Percentiles rank a stretch among this genome's conserved stretches.
Conservation (phyloP, 2,797 vertebrate genomes). For the Steatocranus sp. region DNA sequence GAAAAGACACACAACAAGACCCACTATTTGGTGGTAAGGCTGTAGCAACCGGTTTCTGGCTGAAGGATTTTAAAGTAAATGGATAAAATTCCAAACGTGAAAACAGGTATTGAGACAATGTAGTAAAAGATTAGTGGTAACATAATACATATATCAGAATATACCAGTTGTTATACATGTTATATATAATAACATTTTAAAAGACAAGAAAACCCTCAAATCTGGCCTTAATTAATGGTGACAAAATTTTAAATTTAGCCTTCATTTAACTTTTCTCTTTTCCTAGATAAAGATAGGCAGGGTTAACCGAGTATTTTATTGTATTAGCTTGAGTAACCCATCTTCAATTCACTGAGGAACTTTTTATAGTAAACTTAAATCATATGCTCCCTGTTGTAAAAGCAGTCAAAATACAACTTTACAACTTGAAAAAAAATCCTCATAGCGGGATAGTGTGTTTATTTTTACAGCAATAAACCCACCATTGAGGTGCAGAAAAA, state of each 20-base stretch:
- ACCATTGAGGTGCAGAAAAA: background rate
- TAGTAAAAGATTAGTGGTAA: background rate
- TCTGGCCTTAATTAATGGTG: background rate
- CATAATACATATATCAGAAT: background rate
- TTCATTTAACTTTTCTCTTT: background rate
- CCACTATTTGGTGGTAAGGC: background rate
- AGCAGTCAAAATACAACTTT: background rate
- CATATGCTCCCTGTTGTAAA: background rate
- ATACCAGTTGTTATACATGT: background rate
- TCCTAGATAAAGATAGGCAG: background rate
- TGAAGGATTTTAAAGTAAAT: background rate
- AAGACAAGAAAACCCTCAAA: background rate
- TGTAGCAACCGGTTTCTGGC: background rate
- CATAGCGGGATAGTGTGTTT: accelerated
- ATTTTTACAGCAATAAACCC: background rate
- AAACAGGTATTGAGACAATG: no score
- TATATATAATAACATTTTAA: background rate
- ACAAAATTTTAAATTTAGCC: accelerated
- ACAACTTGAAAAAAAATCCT: accelerated
- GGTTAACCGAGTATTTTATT: background rate
- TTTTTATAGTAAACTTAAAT: background rate
- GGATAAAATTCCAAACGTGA: background rate
- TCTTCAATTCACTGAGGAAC: background rate
- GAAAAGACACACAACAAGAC: background rate
- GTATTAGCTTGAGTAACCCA: background rate